These are phyloP conservation scores for Diglossa cyanea DNA, from an alignment of 2,797 vertebrate species.

Conservation along the genomic window DNA sequence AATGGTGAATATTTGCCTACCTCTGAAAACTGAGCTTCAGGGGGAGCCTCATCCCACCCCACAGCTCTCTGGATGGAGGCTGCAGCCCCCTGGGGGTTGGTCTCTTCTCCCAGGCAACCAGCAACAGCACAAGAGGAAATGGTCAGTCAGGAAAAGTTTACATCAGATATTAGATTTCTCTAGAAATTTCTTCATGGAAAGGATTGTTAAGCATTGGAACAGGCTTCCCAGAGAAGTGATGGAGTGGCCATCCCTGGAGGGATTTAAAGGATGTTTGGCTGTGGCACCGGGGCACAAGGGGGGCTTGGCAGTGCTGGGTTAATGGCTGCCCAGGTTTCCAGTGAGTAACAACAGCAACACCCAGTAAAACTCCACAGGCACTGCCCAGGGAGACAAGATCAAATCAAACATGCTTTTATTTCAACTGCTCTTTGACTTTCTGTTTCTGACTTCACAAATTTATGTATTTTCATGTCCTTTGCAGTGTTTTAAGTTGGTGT, in stretches of 20 bases:
- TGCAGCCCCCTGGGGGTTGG: background rate
- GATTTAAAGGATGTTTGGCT: background rate
- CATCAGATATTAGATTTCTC: background rate
- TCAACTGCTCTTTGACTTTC: background rate
- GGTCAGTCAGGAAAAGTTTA: background rate
- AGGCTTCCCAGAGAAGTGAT: background rate
- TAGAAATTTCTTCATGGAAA: background rate
- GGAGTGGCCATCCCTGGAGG: background rate
- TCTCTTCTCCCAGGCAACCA: background rate
- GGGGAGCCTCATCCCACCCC: background rate
- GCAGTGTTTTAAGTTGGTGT: background rate
- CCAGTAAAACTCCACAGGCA: background rate
- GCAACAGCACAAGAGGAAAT: background rate
- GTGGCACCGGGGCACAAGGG: background rate
- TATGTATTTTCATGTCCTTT: background rate
- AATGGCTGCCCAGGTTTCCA: background rate
- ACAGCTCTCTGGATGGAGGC: background rate
- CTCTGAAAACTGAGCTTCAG: background rate
- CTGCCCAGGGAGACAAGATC: background rate
- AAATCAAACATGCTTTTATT: background rate
- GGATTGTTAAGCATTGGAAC: background rate
- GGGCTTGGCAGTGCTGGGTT: background rate
- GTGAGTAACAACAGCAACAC: background rate
- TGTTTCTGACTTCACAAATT: background rate
- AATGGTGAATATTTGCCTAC: background rate